Evolutionary conservation across 1,140 invertebrate species (phyloP).

Genomic region (Nasonia longicornis): DNA sequence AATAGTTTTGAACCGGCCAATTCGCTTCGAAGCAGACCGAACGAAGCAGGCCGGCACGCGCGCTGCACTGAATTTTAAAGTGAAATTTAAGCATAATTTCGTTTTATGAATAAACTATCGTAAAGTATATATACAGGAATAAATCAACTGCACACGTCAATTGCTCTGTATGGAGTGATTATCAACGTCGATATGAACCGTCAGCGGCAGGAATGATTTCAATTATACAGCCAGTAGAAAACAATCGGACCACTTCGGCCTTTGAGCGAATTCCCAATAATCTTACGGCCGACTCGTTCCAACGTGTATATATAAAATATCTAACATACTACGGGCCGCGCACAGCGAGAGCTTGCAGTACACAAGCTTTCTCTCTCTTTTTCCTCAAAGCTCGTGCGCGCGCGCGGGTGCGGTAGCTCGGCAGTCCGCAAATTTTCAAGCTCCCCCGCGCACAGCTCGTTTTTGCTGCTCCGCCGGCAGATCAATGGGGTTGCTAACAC

Average conservation of each 20-base stretch:
- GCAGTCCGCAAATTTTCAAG: constrained; percentile 68
- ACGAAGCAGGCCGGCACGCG: background rate
- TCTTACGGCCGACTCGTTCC: background rate
- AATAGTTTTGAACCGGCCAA: background rate
- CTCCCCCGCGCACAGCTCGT: constrained; percentile 52
- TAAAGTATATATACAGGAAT: too few species aligned
- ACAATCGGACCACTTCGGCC: background rate
- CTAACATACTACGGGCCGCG: background rate
- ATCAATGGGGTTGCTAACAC: constrained; percentile 70
- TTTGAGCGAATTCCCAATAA: background rate
- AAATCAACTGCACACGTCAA: too few species aligned
- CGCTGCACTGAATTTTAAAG: background rate
- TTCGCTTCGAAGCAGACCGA: background rate
- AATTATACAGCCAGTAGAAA: background rate
- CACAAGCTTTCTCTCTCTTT: constrained; percentile 39
- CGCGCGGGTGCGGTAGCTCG: constrained; percentile 58
- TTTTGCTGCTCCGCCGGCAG: constrained; percentile 66
- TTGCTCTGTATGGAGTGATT: too few species aligned
- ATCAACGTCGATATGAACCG: too few species aligned
- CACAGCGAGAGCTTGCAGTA: background rate
- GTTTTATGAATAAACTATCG: too few species aligned
- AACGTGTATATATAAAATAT: background rate
- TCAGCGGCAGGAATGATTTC: too few species aligned
- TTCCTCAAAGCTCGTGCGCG: constrained; percentile 33
- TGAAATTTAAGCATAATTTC: too few species aligned